A percentile compares a stretch with the other conserved stretches of the same genome.
Conservation (phyloP, 2,888 invertebrate species). For the Leptinotarsa peninsularis region DNA sequence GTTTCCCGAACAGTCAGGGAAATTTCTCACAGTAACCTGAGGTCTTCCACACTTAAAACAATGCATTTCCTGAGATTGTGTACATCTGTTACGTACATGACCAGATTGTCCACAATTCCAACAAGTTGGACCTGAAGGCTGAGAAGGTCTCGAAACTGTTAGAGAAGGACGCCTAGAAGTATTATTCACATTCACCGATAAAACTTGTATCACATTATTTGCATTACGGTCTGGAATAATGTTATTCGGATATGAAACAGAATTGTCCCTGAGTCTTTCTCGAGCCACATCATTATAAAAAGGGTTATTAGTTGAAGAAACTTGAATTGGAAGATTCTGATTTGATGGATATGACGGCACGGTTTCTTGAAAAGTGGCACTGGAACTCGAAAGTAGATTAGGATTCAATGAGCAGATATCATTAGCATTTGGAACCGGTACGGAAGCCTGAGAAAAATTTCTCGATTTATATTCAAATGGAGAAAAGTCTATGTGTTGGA, state of each 20-base stretch:
- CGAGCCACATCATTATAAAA: background rate
- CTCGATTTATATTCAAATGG: background rate
- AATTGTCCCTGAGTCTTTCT: background rate
- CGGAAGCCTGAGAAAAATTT: background rate
- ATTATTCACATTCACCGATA: background rate
- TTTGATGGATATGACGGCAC: background rate
- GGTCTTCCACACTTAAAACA: slow-evolving; percentile 26
- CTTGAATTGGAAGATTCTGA: background rate
- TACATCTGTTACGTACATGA: slow-evolving; percentile 4
- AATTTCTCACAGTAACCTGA: slow-evolving; percentile 21
- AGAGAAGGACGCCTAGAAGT: background rate
- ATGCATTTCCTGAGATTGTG: slow-evolving; percentile 1
- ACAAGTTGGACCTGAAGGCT: background rate
- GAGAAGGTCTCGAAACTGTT: background rate
- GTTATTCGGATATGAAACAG: background rate
- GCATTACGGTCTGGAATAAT: background rate
- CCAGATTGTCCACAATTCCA: slow-evolving; percentile 26
- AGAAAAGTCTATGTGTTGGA: background rate
- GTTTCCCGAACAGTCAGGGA: slow-evolving; percentile 28
- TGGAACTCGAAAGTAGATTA: background rate
- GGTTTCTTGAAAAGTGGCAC: background rate
- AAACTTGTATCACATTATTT: background rate
- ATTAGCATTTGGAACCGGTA: background rate
- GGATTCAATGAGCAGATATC: background rate
- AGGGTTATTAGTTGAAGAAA: background rate